Evolutionary conservation across 2,888 invertebrate species (phyloP), one percentile per base, ranked within the genome.

Genomic region (Meteorus cinctellus): DNA sequence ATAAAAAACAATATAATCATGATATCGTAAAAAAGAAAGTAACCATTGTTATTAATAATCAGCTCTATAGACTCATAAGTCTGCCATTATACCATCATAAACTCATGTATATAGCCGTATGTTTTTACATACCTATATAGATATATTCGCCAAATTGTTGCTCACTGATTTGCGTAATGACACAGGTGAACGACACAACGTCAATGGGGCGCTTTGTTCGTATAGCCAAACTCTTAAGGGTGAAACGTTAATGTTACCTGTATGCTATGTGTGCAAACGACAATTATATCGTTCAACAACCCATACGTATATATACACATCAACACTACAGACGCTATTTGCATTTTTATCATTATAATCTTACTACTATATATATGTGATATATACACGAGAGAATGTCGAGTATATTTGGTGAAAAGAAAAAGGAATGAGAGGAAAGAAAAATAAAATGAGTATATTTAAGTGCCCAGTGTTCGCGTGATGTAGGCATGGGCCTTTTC

Each of bases 1-100:
- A 72, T 76, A 67, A 48, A 48, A 72, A 76, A 76, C 72, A 76
- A 76, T 76, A 76, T 72, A 76, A 67, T 74, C 24, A 75, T 70
- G 65, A 75, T 75, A 55, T 19, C 1, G 2, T 24, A 19, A 55
- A 19, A 55, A 55, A 55, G 16, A 16, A 51, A 51, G 6, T n/a
- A 19, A 55, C 19, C n/a, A 55, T 55, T 55, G 55, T 55, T 55
- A 55, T 55, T 55, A 55, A 55, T 55, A 55, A 55, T 55, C 55
- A 55, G 24, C n/a, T 48, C 55, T 19, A 55, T 19, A 24, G 19
- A 55, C 19, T 55, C 19, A 55, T 19, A 55, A 55, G 19, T 19
- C 55, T 19, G 6, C n/a, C 10, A 55, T 55, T 55, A 55, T 55
- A 24, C 19, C 55, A 55, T n/a, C n/a, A 55, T 19, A 55, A n/a